These are phyloP conservation scores for Euthynnus affinis DNA, from an alignment of 2,797 vertebrate genomes.

Conservation along the genomic window DNA sequence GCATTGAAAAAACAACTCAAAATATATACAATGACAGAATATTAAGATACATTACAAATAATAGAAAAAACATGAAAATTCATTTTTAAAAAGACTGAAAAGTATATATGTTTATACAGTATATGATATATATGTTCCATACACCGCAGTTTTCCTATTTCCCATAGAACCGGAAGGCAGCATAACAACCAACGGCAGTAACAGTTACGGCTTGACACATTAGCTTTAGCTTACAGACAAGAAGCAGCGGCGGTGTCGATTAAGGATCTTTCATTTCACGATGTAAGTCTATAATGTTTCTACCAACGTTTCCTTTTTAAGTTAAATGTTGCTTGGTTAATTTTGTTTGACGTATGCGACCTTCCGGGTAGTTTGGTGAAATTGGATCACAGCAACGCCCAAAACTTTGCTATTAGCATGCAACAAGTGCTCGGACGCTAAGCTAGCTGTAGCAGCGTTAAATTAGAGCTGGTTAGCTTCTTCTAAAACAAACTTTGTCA, in stretches of 20 bases:
- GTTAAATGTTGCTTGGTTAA: background rate
- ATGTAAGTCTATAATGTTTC: slow-evolving; percentile 73
- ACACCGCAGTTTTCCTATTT: background rate
- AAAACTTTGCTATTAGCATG: slow-evolving; percentile 76
- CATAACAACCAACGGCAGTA: slow-evolving; percentile 44
- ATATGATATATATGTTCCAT: too few relatives aligned
- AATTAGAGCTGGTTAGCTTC: background rate
- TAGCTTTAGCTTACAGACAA: slow-evolving; percentile 41
- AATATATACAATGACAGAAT: too few relatives aligned
- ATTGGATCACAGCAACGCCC: slow-evolving; percentile 73
- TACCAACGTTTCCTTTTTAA: background rate
- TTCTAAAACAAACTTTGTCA: background rate
- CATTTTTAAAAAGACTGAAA: too few relatives aligned
- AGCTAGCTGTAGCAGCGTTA: slow-evolving; percentile 6
- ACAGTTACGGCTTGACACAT: slow-evolving; percentile 67
- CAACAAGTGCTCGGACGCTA: slow-evolving; percentile 78
- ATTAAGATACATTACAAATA: background rate
- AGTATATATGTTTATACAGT: too few relatives aligned
- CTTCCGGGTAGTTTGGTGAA: slow-evolving; percentile 17
- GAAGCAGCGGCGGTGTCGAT: slow-evolving; percentile 31
- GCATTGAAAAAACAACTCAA: too few relatives aligned
- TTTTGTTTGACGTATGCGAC: background rate
- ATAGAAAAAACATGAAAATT: too few relatives aligned
- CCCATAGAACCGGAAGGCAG: slow-evolving; percentile 33
- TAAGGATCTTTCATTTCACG: slow-evolving; percentile 39